Evolutionary conservation across 2,113 vertebrate species (phyloP), one percentile per base, ranked within the genome.

Genomic region (Entosphenus tridentatus): DNA sequence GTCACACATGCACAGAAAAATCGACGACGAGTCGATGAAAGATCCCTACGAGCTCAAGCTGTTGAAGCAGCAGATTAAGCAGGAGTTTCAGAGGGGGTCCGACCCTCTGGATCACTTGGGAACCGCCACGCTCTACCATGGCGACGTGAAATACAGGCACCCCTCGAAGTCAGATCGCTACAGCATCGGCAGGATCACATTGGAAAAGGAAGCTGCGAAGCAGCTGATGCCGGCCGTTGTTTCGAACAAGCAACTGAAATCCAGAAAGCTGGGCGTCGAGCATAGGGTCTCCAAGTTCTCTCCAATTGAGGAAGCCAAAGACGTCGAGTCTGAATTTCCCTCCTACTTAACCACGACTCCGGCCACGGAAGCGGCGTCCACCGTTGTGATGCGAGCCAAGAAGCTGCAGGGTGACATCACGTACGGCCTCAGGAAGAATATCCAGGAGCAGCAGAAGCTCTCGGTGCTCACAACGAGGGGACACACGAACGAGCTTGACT

Each of bases 181-280:
- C 13, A 98, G 91, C 76, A 97, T 98, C 70, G 83, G 95, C 72
- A 82, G 95, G 68, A 86, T 98, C 14, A 98, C 95, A 58, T 84
- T 98, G 71, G 95, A 98, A 80, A 98, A 98, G 70, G 91, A 98
- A 73, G 95, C 92, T 71, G 95, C 95, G 74, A 98, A 98, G 73
- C 92, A 97, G 76, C 82, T 98, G 1, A 88, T 89, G 70, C 85
- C 88, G n/a, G 87, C 91, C 58, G 84, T 96, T 57, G 83, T 96
- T 67, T 96, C 95, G 75, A 90, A 97, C 75, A 95, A 96, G 77
- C 92, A 96, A 71, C 83, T 89, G 72, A 97, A 98, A 73, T 89
- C 89, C 74, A 96, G 95, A 80, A 97, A 95, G 73, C 79, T 86
- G 69, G 72, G 88, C 68, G 83, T 95, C 75, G 92, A 98, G 71